Base-by-base conservation (phyloP, 1,140 invertebrate species). In the Achroia grisella region DNA sequence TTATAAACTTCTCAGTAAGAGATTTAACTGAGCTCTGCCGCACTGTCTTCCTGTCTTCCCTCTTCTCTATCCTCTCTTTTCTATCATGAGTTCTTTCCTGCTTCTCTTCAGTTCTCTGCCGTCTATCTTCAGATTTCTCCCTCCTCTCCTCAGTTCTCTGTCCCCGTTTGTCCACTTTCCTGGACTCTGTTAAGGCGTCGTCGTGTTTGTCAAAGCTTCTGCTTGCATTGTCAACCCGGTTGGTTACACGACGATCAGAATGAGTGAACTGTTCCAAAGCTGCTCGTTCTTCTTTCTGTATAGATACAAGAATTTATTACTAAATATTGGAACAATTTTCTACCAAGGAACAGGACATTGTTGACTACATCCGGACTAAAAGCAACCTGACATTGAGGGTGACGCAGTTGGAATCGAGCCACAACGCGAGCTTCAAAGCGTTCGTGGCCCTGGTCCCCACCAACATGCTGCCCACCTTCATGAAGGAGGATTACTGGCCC, bases 1-100 rank as follows among this genome's bases (percentile, higher is more conserved):
- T 89, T 63, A 92, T 91, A 61, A 91, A 93, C 75, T 92, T 93
- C 62, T 93, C 90, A 8, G 91, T 91, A 31, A 93, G 84, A 23
- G 91, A 91, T 66, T 91, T 91, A 0, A 93, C 90, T 0, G 92
- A 93, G 36, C 89, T 90, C 49, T 87, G 87, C 35, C 90, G 82
- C 5, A 88, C 88, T n/a, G 89, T 82, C 63, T 87, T 87, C 30
- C 64, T 66, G 10, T 81, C 76, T 37, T 64, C 62, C 39, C 61
- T 44, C 47, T 55, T 50, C 9, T 67, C 55, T 87, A 89, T 47
- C 86, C 86, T 47, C 65, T 82, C 53, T 71, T 72, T 28, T 72
- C 79, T 48, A 10, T 37, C 42, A 23, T 23, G 2, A 23, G 17
- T 3, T 23, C 17, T 23, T 6, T 58, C 43, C 42, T 47, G 10